Base-by-base conservation (phyloP, 2,113 vertebrate genomes). In the Neolamprologus toae region DNA sequence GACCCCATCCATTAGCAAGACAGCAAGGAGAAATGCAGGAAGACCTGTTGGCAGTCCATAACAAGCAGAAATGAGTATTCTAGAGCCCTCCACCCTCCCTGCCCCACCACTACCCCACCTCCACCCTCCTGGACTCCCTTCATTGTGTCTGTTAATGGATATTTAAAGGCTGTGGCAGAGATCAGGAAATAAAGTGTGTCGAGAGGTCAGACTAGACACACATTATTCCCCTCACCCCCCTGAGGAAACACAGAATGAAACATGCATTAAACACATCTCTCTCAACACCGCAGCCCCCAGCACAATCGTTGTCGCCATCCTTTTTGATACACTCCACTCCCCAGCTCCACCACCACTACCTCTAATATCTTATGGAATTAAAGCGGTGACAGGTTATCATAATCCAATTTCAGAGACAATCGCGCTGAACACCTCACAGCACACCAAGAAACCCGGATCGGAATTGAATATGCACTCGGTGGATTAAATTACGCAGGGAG, bases 401-500 rank as follows among this genome's bases (percentile, higher is more conserved):
- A 96, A 97, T 97, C 95, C 96, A 96, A 97, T 97, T 97, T 96
- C 96, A 92, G 94, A 97, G 95, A 96, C 96, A 96, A 96, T 96
- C 93, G 92, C 79, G 83, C 89, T 81, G 88, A 92, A 91, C 92
- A 94, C 95, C 94, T 95, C 86, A 53, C 90, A 87, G 94, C 92
- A 53, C 93, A 82, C 87, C 92, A 61, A 93, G 90, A 88, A 93
- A 93, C 93, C 93, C 92, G 33, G 92, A 91, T 95, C 84, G 81
- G 95, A 95, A 96, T 96, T 94, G 96, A 95, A 96, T 92, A 92
- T 94, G 94, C 95, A 94, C 94, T 91, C 91, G 82, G 87, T 79
- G 93, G 95, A 95, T 94, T 96, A 95, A 96, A 96, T 96, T 96
- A 95, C 90, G 93, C 90, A 86, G 92, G 89, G 92, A 92, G 91